Conservation (phyloP, 2,888 invertebrate genomes). For the Marronus borbonicus region DNA sequence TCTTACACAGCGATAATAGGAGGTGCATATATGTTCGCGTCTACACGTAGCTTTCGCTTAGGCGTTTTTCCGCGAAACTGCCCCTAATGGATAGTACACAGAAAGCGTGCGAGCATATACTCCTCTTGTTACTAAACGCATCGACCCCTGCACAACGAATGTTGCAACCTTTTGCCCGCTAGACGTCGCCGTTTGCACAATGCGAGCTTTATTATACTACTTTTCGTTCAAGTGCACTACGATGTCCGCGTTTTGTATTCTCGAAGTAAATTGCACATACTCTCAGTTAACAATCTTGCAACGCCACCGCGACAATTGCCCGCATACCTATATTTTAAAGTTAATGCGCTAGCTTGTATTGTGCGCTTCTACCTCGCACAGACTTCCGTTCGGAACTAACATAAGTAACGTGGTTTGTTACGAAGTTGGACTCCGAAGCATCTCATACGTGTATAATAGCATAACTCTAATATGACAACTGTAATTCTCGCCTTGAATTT, state of each 20-base stretch:
- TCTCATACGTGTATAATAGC: constrained; percentile 22
- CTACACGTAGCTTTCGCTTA: constrained; percentile 8
- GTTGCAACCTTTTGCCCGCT: constrained; percentile 16
- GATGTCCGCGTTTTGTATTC: constrained; percentile 11
- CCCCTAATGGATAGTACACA: neutral
- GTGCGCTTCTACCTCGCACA: constrained; percentile 15
- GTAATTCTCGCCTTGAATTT: constrained; percentile 16
- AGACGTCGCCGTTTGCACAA: neutral
- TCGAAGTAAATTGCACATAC: constrained; percentile 32
- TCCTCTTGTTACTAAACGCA: neutral
- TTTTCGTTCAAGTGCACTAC: constrained; percentile 24
- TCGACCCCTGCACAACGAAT: neutral
- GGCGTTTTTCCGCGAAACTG: neutral
- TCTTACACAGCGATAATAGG: neutral
- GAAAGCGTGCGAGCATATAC: neutral
- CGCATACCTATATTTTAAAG: constrained; percentile 31
- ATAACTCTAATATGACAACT: constrained; percentile 13
- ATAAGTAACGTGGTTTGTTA: constrained; percentile 36
- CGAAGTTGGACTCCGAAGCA: neutral
- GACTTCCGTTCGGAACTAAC: constrained; percentile 34
- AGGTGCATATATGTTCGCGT: too few species aligned
- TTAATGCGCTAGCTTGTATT: constrained; percentile 29
- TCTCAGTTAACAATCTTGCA: constrained; percentile 34
- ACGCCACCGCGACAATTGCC: constrained; percentile 29
- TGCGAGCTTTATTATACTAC: neutral